Base-by-base conservation (phyloP, 1,140 invertebrate genomes). In the Portunus trituberculatus region DNA sequence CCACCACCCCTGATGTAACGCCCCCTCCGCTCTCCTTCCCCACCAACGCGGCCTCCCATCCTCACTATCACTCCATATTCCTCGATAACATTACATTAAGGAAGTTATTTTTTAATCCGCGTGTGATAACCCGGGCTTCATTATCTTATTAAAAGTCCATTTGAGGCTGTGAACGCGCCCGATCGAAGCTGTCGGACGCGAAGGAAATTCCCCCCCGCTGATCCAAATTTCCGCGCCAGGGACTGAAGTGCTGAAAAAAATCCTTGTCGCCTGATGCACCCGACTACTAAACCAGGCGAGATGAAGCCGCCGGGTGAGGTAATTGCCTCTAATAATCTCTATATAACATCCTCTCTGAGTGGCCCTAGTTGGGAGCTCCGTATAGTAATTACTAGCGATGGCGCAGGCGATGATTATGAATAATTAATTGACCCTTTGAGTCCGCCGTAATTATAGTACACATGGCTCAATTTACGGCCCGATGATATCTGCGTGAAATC, bases 91-190 rank as follows among this genome's bases (percentile, higher is more conserved):
- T 59, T 88, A 52, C 46, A 84, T 87, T 93, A 59, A 93, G 92
- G 92, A 91, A 93, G 83, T 59, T 46, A 86, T 82, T 28, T 91
- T 91, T 32, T 93, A 93, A 93, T 93, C 83, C 76, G 45, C 31
- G n/a, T 88, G 83, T 48, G 92, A 86, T 93, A 93, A 93, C 84
- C 92, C 84, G 84, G 46, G 89, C 25, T 83, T 88, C 31, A 93
- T 93, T 93, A 93, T 93, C 39, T 93, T 93, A 93, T 93, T 93
- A 93, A 93, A 93, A 93, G 84, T 84, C 29, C 92, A 93, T 93
- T 86, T 52, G 89, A 91, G 89, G 89, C 89, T 91, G 32, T 52
- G 92, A 31, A 45, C 32, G 39, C 76, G 28, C 0, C 45, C 12
- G 45, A 86, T 83, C 82, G 82, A 93, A 59, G 82, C 31, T 86